These are phyloP conservation scores for Takifugu bimaculatus DNA, from an alignment of 2,113 vertebrate genomes.

Conservation along the genomic window DNA sequence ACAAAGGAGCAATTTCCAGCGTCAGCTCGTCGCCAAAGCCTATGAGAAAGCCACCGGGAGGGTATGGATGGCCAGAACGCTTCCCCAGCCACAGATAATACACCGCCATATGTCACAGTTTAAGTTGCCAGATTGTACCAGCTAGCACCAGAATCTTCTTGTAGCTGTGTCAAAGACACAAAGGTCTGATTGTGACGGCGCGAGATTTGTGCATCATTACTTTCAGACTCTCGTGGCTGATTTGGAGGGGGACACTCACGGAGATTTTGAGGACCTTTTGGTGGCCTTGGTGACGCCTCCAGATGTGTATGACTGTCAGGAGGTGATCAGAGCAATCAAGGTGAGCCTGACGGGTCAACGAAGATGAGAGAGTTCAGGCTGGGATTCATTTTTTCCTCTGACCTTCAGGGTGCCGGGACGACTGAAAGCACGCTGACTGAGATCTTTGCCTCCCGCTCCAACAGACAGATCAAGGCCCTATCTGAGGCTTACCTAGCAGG, in stretches of 20 bases:
- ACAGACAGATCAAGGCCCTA: constrained; percentile 79
- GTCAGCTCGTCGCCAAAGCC: constrained; percentile 76
- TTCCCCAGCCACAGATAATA: not conserved
- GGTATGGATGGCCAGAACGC: constrained; percentile 57
- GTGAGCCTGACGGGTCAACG: constrained; percentile 58
- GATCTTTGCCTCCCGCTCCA: constrained; percentile 82
- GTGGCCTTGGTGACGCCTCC: constrained; percentile 76
- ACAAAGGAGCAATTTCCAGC: constrained; percentile 78
- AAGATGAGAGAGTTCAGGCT: not conserved
- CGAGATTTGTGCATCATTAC: not conserved
- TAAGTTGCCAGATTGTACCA: no score
- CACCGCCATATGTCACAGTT: not conserved
- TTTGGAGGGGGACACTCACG: constrained; percentile 82
- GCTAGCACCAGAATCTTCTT: no score
- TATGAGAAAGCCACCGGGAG: constrained; percentile 75
- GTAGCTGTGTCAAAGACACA: no score
- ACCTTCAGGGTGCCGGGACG: constrained; percentile 79
- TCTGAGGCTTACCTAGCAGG: constrained; percentile 79
- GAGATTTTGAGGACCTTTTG: constrained; percentile 78
- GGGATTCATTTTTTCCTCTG: not conserved
- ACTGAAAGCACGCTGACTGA: constrained; percentile 79
- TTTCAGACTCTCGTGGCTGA: constrained; percentile 77
- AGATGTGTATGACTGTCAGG: constrained; percentile 76
- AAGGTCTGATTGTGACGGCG: not conserved
- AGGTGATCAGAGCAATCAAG: constrained; percentile 80